These are phyloP conservation scores for Montipora foliosa DNA, from an alignment of 64 coral and sea anemone species.

Conservation along the genomic window DNA sequence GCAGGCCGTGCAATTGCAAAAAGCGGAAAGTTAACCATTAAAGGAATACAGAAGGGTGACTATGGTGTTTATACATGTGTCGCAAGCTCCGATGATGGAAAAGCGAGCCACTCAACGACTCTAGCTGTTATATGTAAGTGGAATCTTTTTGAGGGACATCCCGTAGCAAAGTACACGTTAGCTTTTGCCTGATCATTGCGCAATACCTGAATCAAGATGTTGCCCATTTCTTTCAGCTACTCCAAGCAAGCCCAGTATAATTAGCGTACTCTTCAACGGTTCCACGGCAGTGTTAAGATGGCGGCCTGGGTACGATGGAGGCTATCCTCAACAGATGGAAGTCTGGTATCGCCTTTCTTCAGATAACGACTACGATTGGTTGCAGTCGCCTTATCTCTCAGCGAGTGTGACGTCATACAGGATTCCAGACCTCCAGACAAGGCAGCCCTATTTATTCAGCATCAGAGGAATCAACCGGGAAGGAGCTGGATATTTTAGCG, in stretches of 20 bases:
- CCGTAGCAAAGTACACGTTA: neutral
- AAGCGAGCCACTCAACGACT: slow-evolving; percentile 60
- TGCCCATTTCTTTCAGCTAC: slow-evolving; percentile 58
- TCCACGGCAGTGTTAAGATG: slow-evolving; percentile 68
- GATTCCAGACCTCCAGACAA: slow-evolving; percentile 40
- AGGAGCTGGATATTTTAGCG: slow-evolving; percentile 80
- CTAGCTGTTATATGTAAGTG: slow-evolving; percentile 90
- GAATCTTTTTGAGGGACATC: neutral
- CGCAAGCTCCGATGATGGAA: slow-evolving; percentile 71
- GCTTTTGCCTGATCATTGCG: neutral
- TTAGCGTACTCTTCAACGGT: slow-evolving; percentile 24
- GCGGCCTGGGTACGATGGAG: slow-evolving; percentile 91
- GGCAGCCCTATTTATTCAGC: slow-evolving; percentile 66
- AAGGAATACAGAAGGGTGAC: slow-evolving; percentile 74
- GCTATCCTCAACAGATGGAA: slow-evolving; percentile 77
- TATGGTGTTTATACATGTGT: slow-evolving; percentile 86
- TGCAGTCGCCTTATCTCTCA: slow-evolving; percentile 20
- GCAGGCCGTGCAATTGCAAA: slow-evolving; percentile 54
- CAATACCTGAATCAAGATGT: no score
- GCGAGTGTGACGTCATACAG: slow-evolving; percentile 71
- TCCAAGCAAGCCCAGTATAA: slow-evolving; percentile 79
- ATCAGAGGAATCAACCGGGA: slow-evolving; percentile 87
- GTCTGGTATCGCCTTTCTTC: slow-evolving; percentile 80
- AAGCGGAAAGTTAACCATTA: slow-evolving; percentile 71
- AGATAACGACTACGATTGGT: slow-evolving; percentile 80